Evolutionary conservation across 2,113 vertebrate genomes (phyloP).

Genomic region (Phalacrocorax pelagicus): DNA sequence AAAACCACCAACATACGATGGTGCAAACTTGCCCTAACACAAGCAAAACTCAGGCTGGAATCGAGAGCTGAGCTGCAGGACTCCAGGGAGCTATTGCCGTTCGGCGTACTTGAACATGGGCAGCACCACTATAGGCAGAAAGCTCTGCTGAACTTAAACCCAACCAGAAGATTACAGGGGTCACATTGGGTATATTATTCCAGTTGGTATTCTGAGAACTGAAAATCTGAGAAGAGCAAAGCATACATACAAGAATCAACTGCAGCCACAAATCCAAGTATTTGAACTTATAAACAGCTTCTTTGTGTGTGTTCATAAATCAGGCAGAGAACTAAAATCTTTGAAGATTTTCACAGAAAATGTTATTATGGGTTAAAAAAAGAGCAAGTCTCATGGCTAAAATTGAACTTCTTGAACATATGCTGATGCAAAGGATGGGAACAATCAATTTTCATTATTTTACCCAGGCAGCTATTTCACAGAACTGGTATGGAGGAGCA

Average conservation of each 20-base stretch:
- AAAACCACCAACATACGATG: background rate
- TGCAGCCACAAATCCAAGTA: background rate
- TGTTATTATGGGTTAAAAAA: background rate
- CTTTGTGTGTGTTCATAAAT: background rate
- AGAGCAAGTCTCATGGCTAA: background rate
- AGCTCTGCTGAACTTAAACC: background rate
- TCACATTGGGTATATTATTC: background rate
- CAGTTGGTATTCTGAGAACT: background rate
- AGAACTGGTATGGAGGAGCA: background rate
- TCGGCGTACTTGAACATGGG: fast-evolving
- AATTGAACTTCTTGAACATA: background rate
- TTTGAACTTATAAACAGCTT: background rate
- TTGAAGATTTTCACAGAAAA: constrained; percentile 5
- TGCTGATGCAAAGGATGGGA: background rate
- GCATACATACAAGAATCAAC: background rate
- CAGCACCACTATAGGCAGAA: background rate
- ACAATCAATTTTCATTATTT: background rate
- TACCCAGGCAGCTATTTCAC: background rate
- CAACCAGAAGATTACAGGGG: background rate
- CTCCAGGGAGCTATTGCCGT: background rate
- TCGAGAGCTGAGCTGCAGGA: background rate
- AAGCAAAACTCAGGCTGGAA: background rate
- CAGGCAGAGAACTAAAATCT: background rate
- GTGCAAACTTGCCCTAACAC: background rate
- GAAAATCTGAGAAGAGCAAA: background rate